Evolutionary conservation across 2,888 invertebrate species (phyloP), one percentile per base, ranked within the genome.

Genomic region (Lasioglossum oenotherae): DNA sequence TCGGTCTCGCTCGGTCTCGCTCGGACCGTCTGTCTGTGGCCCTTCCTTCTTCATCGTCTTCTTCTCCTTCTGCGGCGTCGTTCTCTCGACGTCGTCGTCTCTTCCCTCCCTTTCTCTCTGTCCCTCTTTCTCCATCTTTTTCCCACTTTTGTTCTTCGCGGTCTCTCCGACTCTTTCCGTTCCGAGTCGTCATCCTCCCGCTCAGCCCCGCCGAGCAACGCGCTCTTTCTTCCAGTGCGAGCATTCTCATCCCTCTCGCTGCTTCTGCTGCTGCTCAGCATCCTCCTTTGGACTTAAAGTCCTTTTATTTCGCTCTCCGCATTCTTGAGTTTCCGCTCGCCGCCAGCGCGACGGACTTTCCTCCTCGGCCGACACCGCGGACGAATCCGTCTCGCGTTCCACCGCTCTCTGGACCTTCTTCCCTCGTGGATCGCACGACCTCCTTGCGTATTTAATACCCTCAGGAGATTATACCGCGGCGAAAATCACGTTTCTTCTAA

Each of bases 261-360:
- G 67, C 49, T 27, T 27, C 60, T 60, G 60, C 27, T 60, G 60
- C 73, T 76, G 74, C 87, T 78, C 88, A 83, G 84, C 88, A 89
- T 88, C 89, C 89, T 91, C 90, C 91, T 91, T 91, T 89, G 88
- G 91, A 89, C 89, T 91, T 91, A 81, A 75, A 87, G 88, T 90
- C 90, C 91, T 93, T 93, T 92, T 92, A 92, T 93, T 92, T 92
- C 86, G 87, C 90, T 91, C 89, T 75, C 76, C 87, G 91, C 93
- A 93, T 93, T 93, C 92, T 91, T 91, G 86, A 89, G 89, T 92
- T 91, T 91, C 88, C 90, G 90, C 78, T 89, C 86, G 84, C 83
- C 79, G 80, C 77, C 88, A 69, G 81, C 49, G 81, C 83, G 78
- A 83, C 83, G 90, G 86, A 90, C 86, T 91, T 91, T 90, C 76